Conservation (phyloP, 2,888 invertebrate genomes). For the Mimas tiliae region DNA sequence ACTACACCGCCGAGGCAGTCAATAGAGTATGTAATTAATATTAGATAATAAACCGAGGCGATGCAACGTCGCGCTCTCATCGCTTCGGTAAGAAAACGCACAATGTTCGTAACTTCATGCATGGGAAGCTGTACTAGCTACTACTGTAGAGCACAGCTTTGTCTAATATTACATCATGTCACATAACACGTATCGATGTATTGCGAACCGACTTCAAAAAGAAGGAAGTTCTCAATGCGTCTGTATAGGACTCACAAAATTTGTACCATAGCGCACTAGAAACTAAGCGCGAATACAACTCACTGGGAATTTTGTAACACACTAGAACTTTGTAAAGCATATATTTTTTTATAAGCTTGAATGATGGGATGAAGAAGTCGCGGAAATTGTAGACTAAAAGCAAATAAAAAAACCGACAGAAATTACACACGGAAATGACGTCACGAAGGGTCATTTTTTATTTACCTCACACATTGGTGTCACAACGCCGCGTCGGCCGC, state of each 20-base stretch:
- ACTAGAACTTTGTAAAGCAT: too few relatives aligned
- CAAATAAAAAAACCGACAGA: conserved; percentile 24
- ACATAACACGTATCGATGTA: conserved; percentile 43
- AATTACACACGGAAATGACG: conserved; percentile 27
- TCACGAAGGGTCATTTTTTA: conserved; percentile 26
- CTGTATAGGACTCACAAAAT: neutral
- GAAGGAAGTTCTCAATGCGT: too few relatives aligned
- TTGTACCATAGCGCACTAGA: neutral
- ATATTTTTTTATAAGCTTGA: too few relatives aligned
- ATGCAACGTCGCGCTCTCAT: neutral
- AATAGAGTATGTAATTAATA: conserved; percentile 2
- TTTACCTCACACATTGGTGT: conserved; percentile 25
- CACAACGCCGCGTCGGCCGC: conserved; percentile 14
- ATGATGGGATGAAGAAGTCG: too few relatives aligned
- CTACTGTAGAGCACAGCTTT: conserved; percentile 69
- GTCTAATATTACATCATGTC: conserved; percentile 59
- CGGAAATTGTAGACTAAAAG: conserved; percentile 16
- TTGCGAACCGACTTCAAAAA: neutral
- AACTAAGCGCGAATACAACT: too few relatives aligned
- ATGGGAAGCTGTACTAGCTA: conserved; percentile 75
- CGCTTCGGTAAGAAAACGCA: conserved; percentile 54
- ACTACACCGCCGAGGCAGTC: too few relatives aligned
- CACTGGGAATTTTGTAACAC: too few relatives aligned
- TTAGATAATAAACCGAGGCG: conserved; percentile 1
- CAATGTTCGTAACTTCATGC: conserved; percentile 58